Percentiles rank a stretch among this genome's conserved stretches.
Conservation (phyloP, 2,888 invertebrate species). For the Acleris emargana region DNA sequence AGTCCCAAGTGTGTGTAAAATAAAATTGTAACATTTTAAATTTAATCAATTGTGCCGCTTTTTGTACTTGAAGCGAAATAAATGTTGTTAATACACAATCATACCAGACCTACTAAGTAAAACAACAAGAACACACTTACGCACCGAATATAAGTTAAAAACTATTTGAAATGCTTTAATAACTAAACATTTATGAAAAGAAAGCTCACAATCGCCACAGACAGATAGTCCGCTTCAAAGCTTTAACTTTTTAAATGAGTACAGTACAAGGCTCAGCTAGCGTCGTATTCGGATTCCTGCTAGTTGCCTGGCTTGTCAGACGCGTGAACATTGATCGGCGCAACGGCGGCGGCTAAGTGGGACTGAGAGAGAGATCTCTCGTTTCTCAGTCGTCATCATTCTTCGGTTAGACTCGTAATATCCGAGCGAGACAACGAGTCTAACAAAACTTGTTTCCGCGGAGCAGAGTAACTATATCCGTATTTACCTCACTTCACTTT, state of each 20-base stretch:
- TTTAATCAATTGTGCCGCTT: conserved; percentile 18
- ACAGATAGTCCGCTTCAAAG: conserved; percentile 19
- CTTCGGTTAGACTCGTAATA: conserved; percentile 21
- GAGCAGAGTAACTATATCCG: too few relatives aligned
- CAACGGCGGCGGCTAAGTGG: conserved; percentile 24
- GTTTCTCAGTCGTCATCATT: conserved; percentile 14
- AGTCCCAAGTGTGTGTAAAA: neutral
- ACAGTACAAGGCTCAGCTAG: conserved; percentile 24
- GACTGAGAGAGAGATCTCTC: conserved; percentile 8
- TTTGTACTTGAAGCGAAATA: conserved; percentile 12
- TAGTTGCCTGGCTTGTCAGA: conserved; percentile 19
- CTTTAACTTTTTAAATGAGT: conserved; percentile 33
- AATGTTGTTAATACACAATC: conserved; percentile 8
- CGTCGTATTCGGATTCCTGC: conserved; percentile 32
- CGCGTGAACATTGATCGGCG: conserved; percentile 32
- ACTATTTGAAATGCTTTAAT: neutral
- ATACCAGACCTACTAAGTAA: neutral
- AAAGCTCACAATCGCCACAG: conserved; percentile 26
- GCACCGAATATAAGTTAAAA: neutral
- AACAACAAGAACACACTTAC: neutral
- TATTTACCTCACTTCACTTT: too few relatives aligned
- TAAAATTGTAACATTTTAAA: conserved; percentile 28
- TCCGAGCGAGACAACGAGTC: conserved; percentile 20
- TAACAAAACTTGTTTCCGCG: conserved; percentile 27
- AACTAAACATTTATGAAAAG: conserved; percentile 18